These are phyloP conservation scores for Diadophis punctatus DNA, from an alignment of 2,113 vertebrate species.

Conservation along the genomic window DNA sequence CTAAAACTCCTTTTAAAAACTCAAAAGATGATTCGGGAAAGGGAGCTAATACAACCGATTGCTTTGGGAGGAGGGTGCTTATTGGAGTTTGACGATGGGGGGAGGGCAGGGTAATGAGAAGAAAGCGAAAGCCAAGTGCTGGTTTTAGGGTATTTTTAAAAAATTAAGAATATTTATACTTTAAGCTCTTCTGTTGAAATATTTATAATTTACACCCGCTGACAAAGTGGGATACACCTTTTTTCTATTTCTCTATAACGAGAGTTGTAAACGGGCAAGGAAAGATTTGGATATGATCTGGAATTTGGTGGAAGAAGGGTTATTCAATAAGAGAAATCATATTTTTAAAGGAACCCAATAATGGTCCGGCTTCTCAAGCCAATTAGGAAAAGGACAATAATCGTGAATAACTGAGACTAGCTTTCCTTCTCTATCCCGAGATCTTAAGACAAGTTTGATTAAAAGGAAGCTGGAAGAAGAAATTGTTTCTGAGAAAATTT, in stretches of 20 bases:
- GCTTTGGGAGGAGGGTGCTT: neutral
- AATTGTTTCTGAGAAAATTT: neutral
- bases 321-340: neutral
- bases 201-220: neutral
- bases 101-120: neutral
- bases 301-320: neutral
- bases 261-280: neutral
- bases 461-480: neutral
- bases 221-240: neutral
- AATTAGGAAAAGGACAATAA: neutral
- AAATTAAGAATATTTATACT: neutral
- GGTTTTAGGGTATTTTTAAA: neutral
- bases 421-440: neutral
- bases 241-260: neutral
- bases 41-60: neutral
- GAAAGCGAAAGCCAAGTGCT: neutral
- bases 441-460: no score
- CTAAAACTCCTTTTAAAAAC: neutral
- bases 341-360: neutral
- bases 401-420: neutral
- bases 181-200: neutral
- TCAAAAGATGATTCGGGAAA: neutral
- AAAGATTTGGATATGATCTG: neutral
- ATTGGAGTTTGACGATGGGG: neutral
- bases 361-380: neutral